Percentiles rank a stretch among this genome's conserved stretches.
Conservation (phyloP, 2,113 vertebrate genomes). For the Hyperopisus bebe region DNA sequence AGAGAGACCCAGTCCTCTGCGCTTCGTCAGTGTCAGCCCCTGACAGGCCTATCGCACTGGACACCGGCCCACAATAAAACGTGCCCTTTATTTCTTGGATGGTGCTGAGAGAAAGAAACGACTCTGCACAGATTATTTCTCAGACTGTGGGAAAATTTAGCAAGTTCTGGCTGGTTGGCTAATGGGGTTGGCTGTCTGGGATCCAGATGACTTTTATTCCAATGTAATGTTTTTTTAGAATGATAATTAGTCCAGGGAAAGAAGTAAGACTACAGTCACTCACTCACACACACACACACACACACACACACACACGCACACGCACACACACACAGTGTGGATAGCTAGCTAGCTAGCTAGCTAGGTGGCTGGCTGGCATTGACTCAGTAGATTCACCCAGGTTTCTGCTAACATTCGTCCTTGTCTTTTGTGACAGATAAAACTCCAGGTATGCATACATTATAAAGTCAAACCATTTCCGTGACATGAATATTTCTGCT, state of each 20-base stretch:
- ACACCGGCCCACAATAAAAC: neutral
- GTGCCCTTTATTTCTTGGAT: neutral
- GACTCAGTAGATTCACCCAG: neutral
- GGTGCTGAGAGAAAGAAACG: neutral
- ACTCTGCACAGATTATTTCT: neutral
- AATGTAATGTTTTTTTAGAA: neutral
- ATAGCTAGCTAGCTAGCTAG: neutral
- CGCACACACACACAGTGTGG: neutral
- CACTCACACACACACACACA: neutral
- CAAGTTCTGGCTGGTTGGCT: neutral
- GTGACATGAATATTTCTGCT: constrained; percentile 4
- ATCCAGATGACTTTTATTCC: neutral
- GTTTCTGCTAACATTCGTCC: neutral
- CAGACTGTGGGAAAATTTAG: neutral
- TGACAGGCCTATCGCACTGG: constrained; percentile 14
- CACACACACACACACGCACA: neutral
- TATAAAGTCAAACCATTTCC: neutral
- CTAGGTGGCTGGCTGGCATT: neutral
- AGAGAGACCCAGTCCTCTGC: constrained; percentile 5
- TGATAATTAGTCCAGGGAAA: neutral
- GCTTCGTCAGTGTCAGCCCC: constrained; percentile 24
- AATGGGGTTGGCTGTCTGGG: neutral
- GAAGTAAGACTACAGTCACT: neutral
- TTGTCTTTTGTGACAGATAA: neutral
- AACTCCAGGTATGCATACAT: neutral